Percentiles rank a stretch among this genome's conserved stretches.
Conservation (phyloP, 2,797 vertebrate genomes). For the Xiphophorus birchmanni region DNA sequence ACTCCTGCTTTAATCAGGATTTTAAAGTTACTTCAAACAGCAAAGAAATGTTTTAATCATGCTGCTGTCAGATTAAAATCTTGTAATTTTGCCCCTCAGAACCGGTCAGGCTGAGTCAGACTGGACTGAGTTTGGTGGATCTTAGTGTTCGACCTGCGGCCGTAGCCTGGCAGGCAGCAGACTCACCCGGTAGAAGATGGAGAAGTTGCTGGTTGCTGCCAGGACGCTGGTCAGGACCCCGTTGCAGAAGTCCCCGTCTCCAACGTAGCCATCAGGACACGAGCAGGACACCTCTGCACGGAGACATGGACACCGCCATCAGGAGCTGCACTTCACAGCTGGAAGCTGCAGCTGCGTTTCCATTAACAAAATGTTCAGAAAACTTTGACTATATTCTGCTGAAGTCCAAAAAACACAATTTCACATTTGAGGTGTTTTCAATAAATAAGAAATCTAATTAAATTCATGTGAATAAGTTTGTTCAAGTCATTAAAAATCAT, state of each 20-base stretch:
- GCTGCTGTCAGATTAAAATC: background rate
- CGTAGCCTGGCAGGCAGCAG: background rate
- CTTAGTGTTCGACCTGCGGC: too few relatives aligned
- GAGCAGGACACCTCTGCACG: conserved; percentile 85
- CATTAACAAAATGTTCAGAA: too few relatives aligned
- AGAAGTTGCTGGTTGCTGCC: conserved; percentile 84
- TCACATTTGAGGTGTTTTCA: too few relatives aligned
- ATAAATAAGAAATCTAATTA: too few relatives aligned
- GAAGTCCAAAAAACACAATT: too few relatives aligned
- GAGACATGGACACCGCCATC: conserved; percentile 1
- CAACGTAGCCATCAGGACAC: conserved; percentile 86
- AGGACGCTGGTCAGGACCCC: conserved; percentile 88
- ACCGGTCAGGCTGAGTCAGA: background rate
- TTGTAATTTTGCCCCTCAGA: background rate
- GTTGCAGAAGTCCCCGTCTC: conserved; percentile 88
- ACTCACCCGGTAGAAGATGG: conserved; percentile 90
- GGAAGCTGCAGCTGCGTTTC: too few relatives aligned
- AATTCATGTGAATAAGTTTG: too few relatives aligned
- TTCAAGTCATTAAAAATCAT: too few relatives aligned
- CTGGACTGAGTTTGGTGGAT: background rate
- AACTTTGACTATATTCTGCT: too few relatives aligned
- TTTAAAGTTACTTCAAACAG: background rate
- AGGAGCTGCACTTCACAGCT: background rate
- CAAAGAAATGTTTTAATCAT: background rate
- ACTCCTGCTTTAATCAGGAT: background rate